These are phyloP conservation scores for Lonchura striata DNA, from an alignment of 2,113 vertebrate genomes.

Conservation along the genomic window DNA sequence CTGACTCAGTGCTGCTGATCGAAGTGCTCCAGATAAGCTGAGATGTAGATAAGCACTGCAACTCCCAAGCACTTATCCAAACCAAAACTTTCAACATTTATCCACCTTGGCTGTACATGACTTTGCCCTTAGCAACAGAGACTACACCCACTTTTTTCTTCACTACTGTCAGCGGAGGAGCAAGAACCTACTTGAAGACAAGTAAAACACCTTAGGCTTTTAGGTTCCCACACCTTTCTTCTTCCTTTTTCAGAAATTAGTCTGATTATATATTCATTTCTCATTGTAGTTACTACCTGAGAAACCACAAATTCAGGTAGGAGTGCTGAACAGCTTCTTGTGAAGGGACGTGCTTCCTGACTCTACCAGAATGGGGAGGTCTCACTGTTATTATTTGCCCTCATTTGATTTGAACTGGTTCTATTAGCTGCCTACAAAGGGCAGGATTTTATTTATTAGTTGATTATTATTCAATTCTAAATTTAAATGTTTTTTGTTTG, in stretches of 20 bases:
- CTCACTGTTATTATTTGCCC: neutral
- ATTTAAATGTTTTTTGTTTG: neutral
- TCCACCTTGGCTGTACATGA: slow-evolving; percentile 46
- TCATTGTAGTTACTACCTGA: neutral
- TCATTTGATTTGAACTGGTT: neutral
- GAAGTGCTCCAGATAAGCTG: slow-evolving; percentile 38
- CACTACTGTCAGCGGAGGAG: slow-evolving; percentile 5
- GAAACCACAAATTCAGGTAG: neutral
- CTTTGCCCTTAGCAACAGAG: slow-evolving; percentile 49
- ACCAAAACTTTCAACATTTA: slow-evolving; percentile 54
- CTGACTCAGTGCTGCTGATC: slow-evolving; percentile 38
- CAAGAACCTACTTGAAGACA: slow-evolving; percentile 55
- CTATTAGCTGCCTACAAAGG: neutral
- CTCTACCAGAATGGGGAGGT: neutral
- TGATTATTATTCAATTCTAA: neutral
- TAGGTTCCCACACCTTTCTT: slow-evolving; percentile 45
- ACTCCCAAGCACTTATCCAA: slow-evolving; percentile 20
- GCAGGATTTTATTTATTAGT: neutral
- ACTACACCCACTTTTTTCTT: slow-evolving; percentile 45
- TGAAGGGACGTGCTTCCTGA: neutral
- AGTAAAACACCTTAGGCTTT: slow-evolving; percentile 50
- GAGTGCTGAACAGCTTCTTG: neutral
- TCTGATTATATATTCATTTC: neutral
- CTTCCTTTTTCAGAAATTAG: neutral
- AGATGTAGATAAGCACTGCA: slow-evolving; percentile 10